Evolutionary conservation across 2,113 vertebrate genomes (phyloP), one percentile per base, ranked within the genome.

Genomic region (Leucopsar rothschildi): DNA sequence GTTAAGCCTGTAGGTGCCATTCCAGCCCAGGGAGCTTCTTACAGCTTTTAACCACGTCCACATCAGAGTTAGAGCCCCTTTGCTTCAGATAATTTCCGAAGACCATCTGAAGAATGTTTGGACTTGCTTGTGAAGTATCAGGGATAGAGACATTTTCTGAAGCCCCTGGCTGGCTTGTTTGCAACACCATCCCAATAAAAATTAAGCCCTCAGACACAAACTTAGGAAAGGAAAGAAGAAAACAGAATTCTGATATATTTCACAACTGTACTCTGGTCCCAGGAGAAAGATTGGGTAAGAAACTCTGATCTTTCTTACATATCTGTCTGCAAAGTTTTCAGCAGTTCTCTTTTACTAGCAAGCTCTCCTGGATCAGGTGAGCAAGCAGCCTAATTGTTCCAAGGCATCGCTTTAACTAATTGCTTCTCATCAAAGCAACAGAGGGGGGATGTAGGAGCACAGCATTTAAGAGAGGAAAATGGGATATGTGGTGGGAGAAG

Each of bases 121-220:
- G 72, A 86, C 69, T 83, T 0, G 0, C 56, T 94, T 83, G 39
- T 47, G 71, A 94, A 64, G 71, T 73, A 68, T 94, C 56, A 40
- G 49, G 76, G 72, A 37, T 63, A 70, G 69, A 88, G 80, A 81
- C 72, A 24, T 93, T 93, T 97, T 82, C 76, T 92, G 95, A 94
- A 96, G 76, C 76, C 88, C 79, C 88, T 88, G 61, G 50, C 82
- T 95, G 92, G 56, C 88, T 95, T 93, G 80, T 95, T 97, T 97
- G 94, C 96, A 95, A 94, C 94, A 96, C 92, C 60, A 95, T 83
- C 77, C 84, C 86, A 86, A 94, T 97, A 96, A 97, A 97, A 95
- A 91, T 86, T 95, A 94, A 95, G 91, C 76, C 77, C 49, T 93
- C 35, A 35, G 80, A 96, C 80, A 96, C 68, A 93, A 93, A 83